Percentiles rank a stretch among this genome's conserved stretches.
Conservation (phyloP, 2,888 invertebrate species). For the Tortricodes alternella region DNA sequence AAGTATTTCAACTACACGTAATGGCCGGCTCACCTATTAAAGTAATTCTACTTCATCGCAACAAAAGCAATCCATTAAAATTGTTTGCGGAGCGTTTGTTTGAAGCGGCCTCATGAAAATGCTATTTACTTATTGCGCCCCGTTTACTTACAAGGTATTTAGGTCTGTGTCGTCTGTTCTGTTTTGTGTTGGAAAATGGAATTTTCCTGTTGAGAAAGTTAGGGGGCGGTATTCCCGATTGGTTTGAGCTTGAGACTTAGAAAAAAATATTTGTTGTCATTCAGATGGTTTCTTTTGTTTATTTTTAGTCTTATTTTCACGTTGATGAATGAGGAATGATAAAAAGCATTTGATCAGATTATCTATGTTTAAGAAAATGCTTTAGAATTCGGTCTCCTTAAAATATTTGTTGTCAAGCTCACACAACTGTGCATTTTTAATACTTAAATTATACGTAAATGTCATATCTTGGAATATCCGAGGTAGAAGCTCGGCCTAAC, state of each 20-base stretch:
- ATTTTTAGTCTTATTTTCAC: no score
- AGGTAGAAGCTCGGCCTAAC: no score
- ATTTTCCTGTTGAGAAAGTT: constrained; percentile 73
- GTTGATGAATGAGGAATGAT: no score
- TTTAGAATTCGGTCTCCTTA: no score
- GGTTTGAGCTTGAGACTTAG: constrained; percentile 46
- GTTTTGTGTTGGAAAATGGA: constrained; percentile 77
- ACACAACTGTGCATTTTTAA: no score
- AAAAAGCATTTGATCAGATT: no score
- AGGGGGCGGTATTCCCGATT: constrained; percentile 72
- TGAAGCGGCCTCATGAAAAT: constrained; percentile 67
- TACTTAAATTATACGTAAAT: no score
- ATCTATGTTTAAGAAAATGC: no score
- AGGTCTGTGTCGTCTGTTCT: constrained; percentile 71
- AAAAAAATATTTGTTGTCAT: constrained; percentile 61
- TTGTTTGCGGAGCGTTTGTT: constrained; percentile 69
- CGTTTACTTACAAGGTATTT: constrained; percentile 81
- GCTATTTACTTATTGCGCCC: constrained; percentile 79
- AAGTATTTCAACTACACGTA: not conserved
- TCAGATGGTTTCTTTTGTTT: constrained; percentile 45
- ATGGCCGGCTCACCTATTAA: constrained; percentile 17
- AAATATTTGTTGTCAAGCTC: no score
- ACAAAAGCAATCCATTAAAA: constrained; percentile 57
- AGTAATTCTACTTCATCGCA: constrained; percentile 27
- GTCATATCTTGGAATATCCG: no score